Evolutionary conservation across 2,797 vertebrate species (phyloP).

Genomic region (Sarcoramphus papa): DNA sequence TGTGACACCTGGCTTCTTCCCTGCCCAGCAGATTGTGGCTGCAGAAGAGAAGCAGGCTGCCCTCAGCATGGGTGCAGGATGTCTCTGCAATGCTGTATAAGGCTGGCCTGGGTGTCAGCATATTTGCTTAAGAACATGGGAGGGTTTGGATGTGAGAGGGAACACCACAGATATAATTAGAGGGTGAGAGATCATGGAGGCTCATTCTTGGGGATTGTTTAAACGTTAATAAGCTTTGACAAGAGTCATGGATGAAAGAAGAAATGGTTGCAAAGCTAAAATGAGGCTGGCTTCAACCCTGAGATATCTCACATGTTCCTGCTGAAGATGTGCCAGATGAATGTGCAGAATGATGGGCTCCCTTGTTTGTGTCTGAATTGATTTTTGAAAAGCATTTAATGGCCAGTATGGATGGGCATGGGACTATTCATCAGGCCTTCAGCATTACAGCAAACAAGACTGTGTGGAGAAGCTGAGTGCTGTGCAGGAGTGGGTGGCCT

Average conservation of each 20-base stretch:
- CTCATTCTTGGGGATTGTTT: neutral
- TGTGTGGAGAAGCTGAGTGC: neutral
- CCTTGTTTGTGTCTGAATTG: neutral
- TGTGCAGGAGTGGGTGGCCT: neutral
- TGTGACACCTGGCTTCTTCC: neutral
- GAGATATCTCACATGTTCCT: neutral
- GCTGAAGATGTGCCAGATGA: neutral
- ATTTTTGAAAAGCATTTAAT: neutral
- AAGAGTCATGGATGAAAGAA: neutral
- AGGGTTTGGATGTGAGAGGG: neutral
- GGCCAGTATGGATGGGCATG: neutral
- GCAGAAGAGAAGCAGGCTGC: neutral
- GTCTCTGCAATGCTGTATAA: neutral
- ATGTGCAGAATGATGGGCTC: accelerated
- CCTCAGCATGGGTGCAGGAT: neutral
- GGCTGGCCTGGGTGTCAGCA: neutral
- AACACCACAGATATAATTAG: neutral
- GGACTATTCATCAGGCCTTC: neutral
- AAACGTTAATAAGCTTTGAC: neutral
- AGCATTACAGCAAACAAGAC: neutral
- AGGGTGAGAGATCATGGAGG: neutral
- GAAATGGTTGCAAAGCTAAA: neutral
- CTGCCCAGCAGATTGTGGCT: neutral
- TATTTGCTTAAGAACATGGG: neutral
- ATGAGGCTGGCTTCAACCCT: neutral